phyloP scores from a whole-genome alignment of 2,113 vertebrate species.

The Crotalus helleri region DNA sequence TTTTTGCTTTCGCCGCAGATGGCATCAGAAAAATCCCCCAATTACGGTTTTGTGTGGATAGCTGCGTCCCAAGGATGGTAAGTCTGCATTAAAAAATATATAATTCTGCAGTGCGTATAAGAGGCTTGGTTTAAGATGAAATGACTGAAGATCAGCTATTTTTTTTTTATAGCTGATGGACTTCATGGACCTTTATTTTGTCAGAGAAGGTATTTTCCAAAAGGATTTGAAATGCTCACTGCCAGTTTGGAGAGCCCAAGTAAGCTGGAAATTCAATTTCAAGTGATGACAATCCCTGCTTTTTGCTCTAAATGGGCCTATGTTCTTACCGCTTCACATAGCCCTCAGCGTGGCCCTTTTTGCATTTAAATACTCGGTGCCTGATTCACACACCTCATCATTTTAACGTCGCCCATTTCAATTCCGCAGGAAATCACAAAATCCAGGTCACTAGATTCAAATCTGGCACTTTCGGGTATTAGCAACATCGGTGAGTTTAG shows the following conservation, averaged over 20 bases:
- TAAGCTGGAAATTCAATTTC: not conserved
- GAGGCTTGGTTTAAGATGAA: not conserved
- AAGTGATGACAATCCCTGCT: not conserved
- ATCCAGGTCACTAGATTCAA: not conserved
- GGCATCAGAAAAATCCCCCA: not conserved
- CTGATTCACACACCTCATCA: not conserved
- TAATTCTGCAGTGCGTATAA: not conserved
- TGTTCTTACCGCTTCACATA: not conserved
- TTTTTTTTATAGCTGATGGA: not conserved
- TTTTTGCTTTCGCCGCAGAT: not conserved
- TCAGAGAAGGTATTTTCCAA: not conserved
- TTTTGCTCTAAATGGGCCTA: not conserved
- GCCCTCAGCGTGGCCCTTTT: not conserved
- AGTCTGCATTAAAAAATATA: not conserved
- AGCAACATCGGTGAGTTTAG: not conserved
- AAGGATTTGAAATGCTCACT: not conserved
- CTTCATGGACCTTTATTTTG: not conserved
- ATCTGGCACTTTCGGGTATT: not conserved
- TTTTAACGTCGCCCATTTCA: not conserved
- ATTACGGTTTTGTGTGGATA: not conserved
- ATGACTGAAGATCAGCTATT: not conserved
- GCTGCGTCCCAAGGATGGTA: not conserved
- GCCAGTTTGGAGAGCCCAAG: not conserved
- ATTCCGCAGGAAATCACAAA: not conserved
- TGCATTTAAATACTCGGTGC: not conserved